These are phyloP conservation scores for Polydrusus tereticollis DNA, from an alignment of 2,888 invertebrate genomes.

Conservation along the genomic window DNA sequence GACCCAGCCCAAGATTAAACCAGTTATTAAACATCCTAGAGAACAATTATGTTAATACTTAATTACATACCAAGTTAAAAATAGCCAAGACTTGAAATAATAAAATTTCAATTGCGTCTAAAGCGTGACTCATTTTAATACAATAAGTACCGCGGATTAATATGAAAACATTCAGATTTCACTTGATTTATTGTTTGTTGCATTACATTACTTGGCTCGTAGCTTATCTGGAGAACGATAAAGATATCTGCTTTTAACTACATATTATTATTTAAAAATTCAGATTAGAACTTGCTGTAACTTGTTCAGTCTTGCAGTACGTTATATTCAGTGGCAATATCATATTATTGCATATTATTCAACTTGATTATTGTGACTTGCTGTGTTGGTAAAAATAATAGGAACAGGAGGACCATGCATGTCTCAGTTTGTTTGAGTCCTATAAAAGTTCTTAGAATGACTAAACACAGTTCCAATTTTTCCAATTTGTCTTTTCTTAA, in stretches of 20 bases:
- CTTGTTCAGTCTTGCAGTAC: neutral
- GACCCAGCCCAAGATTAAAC: neutral
- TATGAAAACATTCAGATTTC: conserved; percentile 9
- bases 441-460: too few relatives aligned
- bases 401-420: too few relatives aligned
- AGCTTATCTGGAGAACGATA: conserved; percentile 4
- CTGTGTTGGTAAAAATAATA: too few relatives aligned
- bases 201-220: neutral
- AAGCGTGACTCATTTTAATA: conserved; percentile 12
- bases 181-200: neutral
- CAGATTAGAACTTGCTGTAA: conserved; percentile 1
- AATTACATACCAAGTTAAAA: conserved; percentile 7
- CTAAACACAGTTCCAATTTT: too few relatives aligned
- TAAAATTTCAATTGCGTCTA: conserved; percentile 6
- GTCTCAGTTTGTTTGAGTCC: too few relatives aligned
- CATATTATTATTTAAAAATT: neutral
- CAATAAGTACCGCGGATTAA: conserved; percentile 6
- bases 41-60: conserved; percentile 5
- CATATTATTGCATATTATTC: neutral
- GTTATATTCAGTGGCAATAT: too few relatives aligned
- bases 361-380: neutral
- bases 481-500: too few relatives aligned
- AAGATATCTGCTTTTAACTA: neutral
- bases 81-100: conserved; percentile 1
- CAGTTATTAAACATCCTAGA: neutral